Evolutionary conservation across 2,888 invertebrate species (phyloP), one percentile per base, ranked within the genome.

Genomic region (Drosophila flavopinicola): DNA sequence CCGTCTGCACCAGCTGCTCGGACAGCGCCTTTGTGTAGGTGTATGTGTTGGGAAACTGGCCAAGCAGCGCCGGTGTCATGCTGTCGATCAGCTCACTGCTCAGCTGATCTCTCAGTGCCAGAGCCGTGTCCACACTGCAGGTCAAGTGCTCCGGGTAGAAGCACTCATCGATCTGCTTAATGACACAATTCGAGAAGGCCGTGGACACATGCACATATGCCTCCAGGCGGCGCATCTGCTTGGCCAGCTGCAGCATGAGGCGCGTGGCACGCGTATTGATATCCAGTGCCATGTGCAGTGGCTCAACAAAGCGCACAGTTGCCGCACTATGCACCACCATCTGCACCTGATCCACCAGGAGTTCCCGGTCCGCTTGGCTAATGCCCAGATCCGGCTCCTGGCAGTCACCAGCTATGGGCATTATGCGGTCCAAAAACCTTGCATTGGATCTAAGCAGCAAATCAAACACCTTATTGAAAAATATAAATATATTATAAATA

Each of bases 251-350:
- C 37, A 96, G 86, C 70, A 95, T 92, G 67, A 94, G 92, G 59
- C 93, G 92, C 0, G 94, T 94, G 38, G 94, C 95, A 10, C 93
- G 90, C 1, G 95, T 93, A 90, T 96, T 96, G 90, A 95, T 94
- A 71, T 93, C 93, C 48, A 94, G 91, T 0, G 96, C 94, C 9
- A 93, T 89, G 89, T 93, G 93, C 11, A 96, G 91, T 23, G 93
- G 93, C 87, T 96, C 96, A 87, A 95, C 94, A 84, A 96, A 96
- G 11, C 90, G 87, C 4, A 98, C 96, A 0, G 98, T 98, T 0
- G 98, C 99, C 0, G 98, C 98, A 6, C 95, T 95, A 88, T 99
- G 97, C 90, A 99, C 95, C 6, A 94, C 92, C 56, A 95, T 91
- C 77, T 94, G 92, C 45, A 90, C 88, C 47, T 89, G 80, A 13